A percentile compares a stretch with the other conserved stretches of the same genome.
These are phyloP conservation scores for Oplegnathus fasciatus DNA, from an alignment of 2,113 vertebrate genomes.

Conservation along the genomic window DNA sequence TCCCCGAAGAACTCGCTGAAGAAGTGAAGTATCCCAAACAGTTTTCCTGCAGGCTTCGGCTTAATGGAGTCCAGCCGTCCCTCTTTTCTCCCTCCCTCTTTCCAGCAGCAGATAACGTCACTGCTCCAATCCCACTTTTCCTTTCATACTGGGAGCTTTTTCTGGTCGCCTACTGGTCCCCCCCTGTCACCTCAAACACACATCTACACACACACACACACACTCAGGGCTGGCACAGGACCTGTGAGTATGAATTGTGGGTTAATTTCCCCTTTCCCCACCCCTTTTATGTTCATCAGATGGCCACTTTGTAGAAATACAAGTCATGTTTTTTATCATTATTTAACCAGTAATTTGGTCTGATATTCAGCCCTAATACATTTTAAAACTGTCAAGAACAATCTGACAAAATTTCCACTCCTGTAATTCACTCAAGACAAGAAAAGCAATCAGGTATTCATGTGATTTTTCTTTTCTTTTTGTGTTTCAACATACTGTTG, in stretches of 20 bases:
- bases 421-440: not conserved
- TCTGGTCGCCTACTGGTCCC: conserved; percentile 45
- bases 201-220: not conserved
- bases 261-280: not conserved
- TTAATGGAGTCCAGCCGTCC: conserved; percentile 87
- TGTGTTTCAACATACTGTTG: too few species aligned
- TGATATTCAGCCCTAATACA: not conserved
- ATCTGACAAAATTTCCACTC: not conserved
- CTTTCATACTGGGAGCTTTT: conserved; percentile 71
- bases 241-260: not conserved
- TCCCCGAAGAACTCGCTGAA: conserved; percentile 63
- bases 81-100: conserved; percentile 68
- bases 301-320: too few species aligned
- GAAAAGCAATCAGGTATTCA: not conserved
- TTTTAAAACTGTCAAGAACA: not conserved
- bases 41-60: conserved; percentile 78
- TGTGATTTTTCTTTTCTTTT: not conserved
- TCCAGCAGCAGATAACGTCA: conserved; percentile 82
- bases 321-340: not conserved
- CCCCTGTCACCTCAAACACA: conserved; percentile 18
- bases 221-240: not conserved
- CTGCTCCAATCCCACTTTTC: conserved; percentile 82
- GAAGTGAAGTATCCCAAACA: conserved; percentile 84
- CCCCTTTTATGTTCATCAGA: not conserved
- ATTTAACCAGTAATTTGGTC: not conserved